A percentile compares a stretch with the other conserved stretches of the same genome.
These are phyloP conservation scores for Hipparchia semele DNA, from an alignment of 2,888 invertebrate genomes.

Conservation along the genomic window DNA sequence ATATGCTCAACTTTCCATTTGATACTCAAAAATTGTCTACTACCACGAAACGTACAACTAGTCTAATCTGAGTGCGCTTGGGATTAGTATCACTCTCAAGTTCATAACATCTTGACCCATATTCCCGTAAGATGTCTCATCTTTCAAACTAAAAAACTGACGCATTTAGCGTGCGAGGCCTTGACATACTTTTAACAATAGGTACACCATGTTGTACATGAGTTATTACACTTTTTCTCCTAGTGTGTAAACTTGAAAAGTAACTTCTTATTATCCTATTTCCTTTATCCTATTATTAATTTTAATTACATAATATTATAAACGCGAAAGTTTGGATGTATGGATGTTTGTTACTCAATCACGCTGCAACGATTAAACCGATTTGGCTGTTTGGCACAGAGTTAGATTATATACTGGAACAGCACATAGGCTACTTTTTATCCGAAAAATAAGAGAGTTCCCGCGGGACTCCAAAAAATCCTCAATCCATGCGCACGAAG, in stretches of 20 bases:
- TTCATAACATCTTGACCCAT: conserved; percentile 15
- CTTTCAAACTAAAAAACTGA: conserved; percentile 2
- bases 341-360: too few species aligned
- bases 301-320: too few species aligned
- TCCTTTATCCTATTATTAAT: too few species aligned
- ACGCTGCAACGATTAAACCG: too few species aligned
- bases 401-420: too few species aligned
- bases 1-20: not conserved
- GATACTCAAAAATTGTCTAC: not conserved
- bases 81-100: conserved; percentile 5
- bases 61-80: not conserved
- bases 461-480: too few species aligned
- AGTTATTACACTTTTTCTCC: not conserved
- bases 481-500: too few species aligned
- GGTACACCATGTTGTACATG: not conserved
- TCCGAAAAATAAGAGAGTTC: too few species aligned
- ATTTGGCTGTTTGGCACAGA: too few species aligned
- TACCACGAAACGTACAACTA: not conserved
- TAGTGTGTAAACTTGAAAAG: not conserved
- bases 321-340: too few species aligned
- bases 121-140: conserved; percentile 1
- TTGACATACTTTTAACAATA: conserved; percentile 5
- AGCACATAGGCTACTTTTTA: too few species aligned
- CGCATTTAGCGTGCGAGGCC: conserved; percentile 10
- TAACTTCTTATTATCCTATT: too few species aligned